phyloP scores from a whole-genome alignment of 2,888 invertebrate species.

The Amphimallon solstitiale region DNA sequence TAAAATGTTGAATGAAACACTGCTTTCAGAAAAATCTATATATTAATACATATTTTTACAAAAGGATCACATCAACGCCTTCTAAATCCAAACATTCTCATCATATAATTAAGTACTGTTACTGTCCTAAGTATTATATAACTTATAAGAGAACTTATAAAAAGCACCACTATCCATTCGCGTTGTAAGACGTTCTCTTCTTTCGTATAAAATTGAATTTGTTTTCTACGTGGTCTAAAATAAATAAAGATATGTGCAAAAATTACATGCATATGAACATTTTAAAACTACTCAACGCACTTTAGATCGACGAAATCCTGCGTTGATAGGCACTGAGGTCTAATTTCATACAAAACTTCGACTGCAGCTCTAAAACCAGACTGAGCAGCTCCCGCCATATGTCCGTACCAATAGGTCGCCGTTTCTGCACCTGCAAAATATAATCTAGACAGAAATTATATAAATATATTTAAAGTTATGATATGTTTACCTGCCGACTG shows the following conservation, averaged over 20 bases:
- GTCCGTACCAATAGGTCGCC: slow-evolving; percentile 53
- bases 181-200: neutral
- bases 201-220: slow-evolving; percentile 15
- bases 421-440: slow-evolving; percentile 56
- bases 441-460: slow-evolving; percentile 46
- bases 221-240: slow-evolving; percentile 20
- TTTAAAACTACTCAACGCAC: slow-evolving; percentile 8
- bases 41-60: neutral
- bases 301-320: slow-evolving; percentile 37
- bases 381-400: slow-evolving; percentile 53
- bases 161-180: slow-evolving; percentile 13
- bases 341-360: slow-evolving; percentile 51
- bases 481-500: slow-evolving; percentile 44
- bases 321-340: slow-evolving; percentile 47
- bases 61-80: neutral
- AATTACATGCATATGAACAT: neutral
- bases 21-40: no score
- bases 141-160: slow-evolving; percentile 14
- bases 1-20: no score
- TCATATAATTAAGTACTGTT: slow-evolving; percentile 4
- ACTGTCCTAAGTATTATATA: slow-evolving; percentile 11
- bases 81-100: slow-evolving; percentile 19
- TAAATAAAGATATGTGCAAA: neutral
- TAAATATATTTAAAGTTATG: neutral
- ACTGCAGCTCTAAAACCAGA: slow-evolving; percentile 53